phyloP scores from a whole-genome alignment of 2,797 vertebrate species.

The Rhadinocentrus ornatus region DNA sequence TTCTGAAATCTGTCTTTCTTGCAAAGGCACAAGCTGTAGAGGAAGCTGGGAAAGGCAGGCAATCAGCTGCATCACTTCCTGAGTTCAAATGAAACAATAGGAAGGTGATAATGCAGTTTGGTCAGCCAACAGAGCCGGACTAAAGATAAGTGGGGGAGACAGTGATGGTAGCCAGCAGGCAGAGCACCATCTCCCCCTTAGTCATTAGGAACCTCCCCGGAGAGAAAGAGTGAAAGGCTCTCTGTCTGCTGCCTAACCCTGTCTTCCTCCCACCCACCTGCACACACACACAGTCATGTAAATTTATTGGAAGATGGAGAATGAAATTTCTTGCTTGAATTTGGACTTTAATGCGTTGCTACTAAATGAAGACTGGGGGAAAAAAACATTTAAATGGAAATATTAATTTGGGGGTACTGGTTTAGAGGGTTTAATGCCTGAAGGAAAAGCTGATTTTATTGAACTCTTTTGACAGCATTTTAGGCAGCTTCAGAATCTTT shows the following conservation, averaged over 20 bases:
- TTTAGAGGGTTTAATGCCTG: no score
- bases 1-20: background rate
- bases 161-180: slow-evolving; percentile 33
- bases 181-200: slow-evolving; percentile 46
- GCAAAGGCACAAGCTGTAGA: background rate
- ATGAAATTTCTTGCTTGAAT: background rate
- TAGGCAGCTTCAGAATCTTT: background rate
- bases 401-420: background rate
- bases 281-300: background rate
- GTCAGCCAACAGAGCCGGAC: slow-evolving; percentile 19
- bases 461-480: background rate
- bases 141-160: slow-evolving; percentile 31
- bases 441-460: no score
- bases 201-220: slow-evolving; percentile 73
- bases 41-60: background rate
- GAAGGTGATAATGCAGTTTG: slow-evolving; percentile 27
- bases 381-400: background rate
- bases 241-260: slow-evolving; percentile 50
- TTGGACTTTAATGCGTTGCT: background rate
- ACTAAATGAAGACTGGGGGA: background rate
- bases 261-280: background rate
- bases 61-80: slow-evolving; percentile 5
- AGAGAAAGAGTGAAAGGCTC: slow-evolving; percentile 45
- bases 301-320: background rate
- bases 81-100: slow-evolving; percentile 16